A percentile compares a stretch with the other conserved stretches of the same genome.
phyloP scores from a whole-genome alignment of 1,140 invertebrate species.

The Diprion similis region DNA sequence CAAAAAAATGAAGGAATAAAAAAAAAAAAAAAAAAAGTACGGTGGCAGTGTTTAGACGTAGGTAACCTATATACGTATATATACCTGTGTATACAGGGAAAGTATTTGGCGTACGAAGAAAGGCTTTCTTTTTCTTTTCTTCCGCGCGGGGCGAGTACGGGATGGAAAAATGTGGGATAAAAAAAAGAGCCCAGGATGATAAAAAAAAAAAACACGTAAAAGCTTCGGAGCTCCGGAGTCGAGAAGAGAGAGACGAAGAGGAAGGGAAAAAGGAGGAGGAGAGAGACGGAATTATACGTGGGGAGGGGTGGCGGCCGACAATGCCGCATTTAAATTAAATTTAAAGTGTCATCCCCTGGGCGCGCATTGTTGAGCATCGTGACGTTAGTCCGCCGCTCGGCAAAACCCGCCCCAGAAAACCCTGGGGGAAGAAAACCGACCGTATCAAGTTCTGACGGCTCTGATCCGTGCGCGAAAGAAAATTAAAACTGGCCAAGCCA shows the following conservation, averaged over 20 bases:
- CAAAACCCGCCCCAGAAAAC: slow-evolving; percentile 1
- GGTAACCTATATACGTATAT: no score
- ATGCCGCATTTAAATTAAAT: slow-evolving; percentile 42
- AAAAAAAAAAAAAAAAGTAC: no score
- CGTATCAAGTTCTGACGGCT: slow-evolving; percentile 7
- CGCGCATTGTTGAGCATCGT: slow-evolving; percentile 27
- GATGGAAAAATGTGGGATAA: no score
- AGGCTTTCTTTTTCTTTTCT: slow-evolving; percentile 3
- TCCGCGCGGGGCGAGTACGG: no score
- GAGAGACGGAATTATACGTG: slow-evolving; percentile 1
- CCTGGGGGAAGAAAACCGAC: neutral
- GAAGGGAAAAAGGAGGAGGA: slow-evolving; percentile 14
- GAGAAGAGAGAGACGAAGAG: slow-evolving; percentile 5
- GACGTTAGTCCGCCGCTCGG: neutral
- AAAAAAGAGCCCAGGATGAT: no score
- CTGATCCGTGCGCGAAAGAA: neutral
- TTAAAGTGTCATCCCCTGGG: slow-evolving; percentile 39
- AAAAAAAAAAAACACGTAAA: no score
- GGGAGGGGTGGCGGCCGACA: slow-evolving; percentile 17
- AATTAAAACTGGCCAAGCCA: neutral
- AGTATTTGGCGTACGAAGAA: neutral
- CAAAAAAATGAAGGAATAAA: no score
- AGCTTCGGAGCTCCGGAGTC: no score
- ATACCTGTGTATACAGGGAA: no score
- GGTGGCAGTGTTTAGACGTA: no score